A percentile compares a stretch with the other conserved stretches of the same genome.
These are phyloP conservation scores for Rhabdomys dilectus DNA, from an alignment of 2,113 vertebrate species.

Conservation along the genomic window DNA sequence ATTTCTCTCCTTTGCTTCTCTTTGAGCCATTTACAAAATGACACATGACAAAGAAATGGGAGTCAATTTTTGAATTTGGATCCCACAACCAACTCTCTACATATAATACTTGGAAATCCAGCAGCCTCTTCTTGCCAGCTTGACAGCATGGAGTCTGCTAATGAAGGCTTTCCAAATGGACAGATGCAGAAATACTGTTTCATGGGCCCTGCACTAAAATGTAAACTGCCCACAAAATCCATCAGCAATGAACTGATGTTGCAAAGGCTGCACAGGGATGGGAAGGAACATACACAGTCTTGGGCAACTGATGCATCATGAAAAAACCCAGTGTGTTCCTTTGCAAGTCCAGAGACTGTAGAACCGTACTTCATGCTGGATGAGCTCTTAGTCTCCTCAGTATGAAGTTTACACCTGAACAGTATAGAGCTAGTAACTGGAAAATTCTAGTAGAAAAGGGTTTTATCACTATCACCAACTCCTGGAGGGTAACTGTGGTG, in stretches of 20 bases:
- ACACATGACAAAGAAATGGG: conserved; percentile 49
- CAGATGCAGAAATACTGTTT: conserved; percentile 71
- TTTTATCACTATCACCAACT: neutral
- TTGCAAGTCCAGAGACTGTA: neutral
- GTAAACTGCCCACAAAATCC: conserved; percentile 56
- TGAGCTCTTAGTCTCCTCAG: neutral
- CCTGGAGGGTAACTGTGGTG: neutral
- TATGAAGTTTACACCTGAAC: neutral
- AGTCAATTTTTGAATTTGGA: conserved; percentile 69
- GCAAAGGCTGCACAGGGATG: neutral
- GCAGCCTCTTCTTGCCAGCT: conserved; percentile 47
- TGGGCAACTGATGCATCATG: neutral
- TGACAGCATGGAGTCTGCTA: conserved; percentile 50
- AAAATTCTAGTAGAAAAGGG: neutral
- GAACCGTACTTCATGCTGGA: neutral
- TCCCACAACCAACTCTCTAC: neutral
- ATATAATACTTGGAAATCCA: conserved; percentile 45
- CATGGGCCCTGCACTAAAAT: conserved; percentile 57
- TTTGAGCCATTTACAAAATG: conserved; percentile 67
- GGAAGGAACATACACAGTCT: neutral
- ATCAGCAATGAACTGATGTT: conserved; percentile 45
- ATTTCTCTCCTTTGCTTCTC: neutral
- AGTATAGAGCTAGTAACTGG: neutral
- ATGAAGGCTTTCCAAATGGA: conserved; percentile 72
- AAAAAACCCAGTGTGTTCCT: neutral